Percentiles rank a stretch among this genome's conserved stretches.
These are phyloP conservation scores for Anseranas semipalmata DNA, from an alignment of 2,113 vertebrate species.

Conservation along the genomic window DNA sequence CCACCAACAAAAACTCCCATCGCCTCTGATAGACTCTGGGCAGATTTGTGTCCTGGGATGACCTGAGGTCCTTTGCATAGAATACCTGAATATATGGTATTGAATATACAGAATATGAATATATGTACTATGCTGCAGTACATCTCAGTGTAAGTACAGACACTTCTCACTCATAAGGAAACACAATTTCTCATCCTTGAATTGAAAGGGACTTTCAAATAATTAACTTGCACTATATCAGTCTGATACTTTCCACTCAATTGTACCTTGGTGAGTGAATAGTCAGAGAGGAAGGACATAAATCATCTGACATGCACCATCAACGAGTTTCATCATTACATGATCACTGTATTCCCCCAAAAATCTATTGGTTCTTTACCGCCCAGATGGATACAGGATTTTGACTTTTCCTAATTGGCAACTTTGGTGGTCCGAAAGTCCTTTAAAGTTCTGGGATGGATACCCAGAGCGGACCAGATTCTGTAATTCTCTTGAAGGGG, in stretches of 20 bases:
- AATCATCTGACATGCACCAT: not conserved
- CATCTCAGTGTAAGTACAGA: not conserved
- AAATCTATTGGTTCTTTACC: not conserved
- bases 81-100: not conserved
- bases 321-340: not conserved
- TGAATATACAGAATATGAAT: not conserved
- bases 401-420: not conserved
- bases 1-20: not conserved
- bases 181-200: not conserved
- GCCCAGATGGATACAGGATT: not conserved
- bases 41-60: not conserved
- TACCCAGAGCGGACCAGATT: not conserved
- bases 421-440: not conserved
- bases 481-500: not conserved
- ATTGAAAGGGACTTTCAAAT: not conserved
- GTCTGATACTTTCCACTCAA: not conserved
- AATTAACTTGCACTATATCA: not conserved
- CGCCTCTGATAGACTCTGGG: not conserved
- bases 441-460: not conserved
- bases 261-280: not conserved
- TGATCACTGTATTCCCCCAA: not conserved
- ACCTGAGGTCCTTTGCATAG: not conserved
- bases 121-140: not conserved
- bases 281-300: not conserved
- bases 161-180: not conserved